phyloP scores from a whole-genome alignment of 2,888 invertebrate species.

The Adelognathus sp. region DNA sequence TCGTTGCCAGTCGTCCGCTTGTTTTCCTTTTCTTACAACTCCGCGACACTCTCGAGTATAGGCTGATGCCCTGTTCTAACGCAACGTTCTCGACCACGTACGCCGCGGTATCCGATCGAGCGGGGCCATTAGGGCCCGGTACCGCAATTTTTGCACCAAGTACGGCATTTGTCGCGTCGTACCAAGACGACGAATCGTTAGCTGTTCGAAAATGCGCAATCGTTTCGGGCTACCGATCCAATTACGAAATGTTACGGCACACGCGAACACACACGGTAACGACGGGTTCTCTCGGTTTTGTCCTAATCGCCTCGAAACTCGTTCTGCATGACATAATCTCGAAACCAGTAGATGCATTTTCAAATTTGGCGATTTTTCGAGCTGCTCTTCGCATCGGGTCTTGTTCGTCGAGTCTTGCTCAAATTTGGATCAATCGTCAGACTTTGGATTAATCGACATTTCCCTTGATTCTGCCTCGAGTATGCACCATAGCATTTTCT shows the following conservation, averaged over 20 bases:
- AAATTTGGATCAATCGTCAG: not conserved
- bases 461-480: not conserved
- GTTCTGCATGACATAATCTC: conserved; percentile 36
- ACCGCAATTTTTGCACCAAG: conserved; percentile 73
- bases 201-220: conserved; percentile 74
- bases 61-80: conserved; percentile 15
- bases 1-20: conserved; percentile 55
- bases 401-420: not conserved
- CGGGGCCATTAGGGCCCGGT: conserved; percentile 62
- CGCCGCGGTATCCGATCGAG: conserved; percentile 59
- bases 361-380: conserved; percentile 21
- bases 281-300: conserved; percentile 14
- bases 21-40: conserved; percentile 61
- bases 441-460: conserved; percentile 29
- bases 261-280: conserved; percentile 60
- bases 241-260: conserved; percentile 77
- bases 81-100: conserved; percentile 48
- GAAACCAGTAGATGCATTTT: not conserved
- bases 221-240: conserved; percentile 70
- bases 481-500: not conserved
- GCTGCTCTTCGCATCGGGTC: not conserved
- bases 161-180: conserved; percentile 67
- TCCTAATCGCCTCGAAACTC: conserved; percentile 22
- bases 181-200: conserved; percentile 60
- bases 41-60: not conserved